A percentile compares a stretch with the other conserved stretches of the same genome.
These are phyloP conservation scores for Nomada hirtipes DNA, from an alignment of 2,888 invertebrate species.

Conservation along the genomic window DNA sequence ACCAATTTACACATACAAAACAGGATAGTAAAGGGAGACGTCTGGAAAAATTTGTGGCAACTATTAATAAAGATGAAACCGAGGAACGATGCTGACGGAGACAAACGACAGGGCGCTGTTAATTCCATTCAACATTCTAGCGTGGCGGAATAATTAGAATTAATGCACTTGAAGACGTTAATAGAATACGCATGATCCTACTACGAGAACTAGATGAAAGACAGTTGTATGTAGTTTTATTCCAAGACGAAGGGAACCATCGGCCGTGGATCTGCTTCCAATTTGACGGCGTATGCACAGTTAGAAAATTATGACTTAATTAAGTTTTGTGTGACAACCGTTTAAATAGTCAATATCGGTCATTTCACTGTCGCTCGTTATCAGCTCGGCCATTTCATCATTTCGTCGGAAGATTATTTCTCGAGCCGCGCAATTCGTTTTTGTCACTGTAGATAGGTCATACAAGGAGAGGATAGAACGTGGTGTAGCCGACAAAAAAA, in stretches of 20 bases:
- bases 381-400: no score
- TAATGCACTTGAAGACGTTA: constrained; percentile 46
- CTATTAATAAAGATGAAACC: constrained; percentile 45
- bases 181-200: constrained; percentile 1
- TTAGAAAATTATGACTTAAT: no score
- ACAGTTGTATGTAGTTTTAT: not conserved
- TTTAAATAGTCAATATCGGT: no score
- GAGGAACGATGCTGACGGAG: constrained; percentile 43
- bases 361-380: no score
- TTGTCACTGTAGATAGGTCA: no score
- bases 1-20: not conserved
- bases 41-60: constrained; percentile 15
- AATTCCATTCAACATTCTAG: constrained; percentile 49
- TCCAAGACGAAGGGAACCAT: not conserved
- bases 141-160: constrained; percentile 55
- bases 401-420: no score
- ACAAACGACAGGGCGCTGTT: constrained; percentile 54
- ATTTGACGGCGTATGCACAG: no score
- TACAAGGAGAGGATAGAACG: no score
- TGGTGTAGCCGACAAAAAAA: no score
- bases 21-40: not conserved
- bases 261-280: no score
- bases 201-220: not conserved
- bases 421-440: no score
- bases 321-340: no score